Conservation (phyloP, 2,888 invertebrate species). For the Nebria brevicollis region DNA sequence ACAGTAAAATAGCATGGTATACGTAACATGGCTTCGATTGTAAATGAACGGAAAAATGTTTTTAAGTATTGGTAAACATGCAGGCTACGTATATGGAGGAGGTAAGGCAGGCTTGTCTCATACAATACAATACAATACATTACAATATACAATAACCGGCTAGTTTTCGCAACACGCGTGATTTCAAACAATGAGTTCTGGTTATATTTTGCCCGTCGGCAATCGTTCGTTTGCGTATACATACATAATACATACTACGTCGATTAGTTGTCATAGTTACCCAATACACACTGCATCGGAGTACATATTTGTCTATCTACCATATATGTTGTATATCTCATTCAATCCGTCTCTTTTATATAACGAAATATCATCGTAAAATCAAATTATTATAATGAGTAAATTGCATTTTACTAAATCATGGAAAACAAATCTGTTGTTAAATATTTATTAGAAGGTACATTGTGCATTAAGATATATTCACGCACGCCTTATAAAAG, state of each 20-base stretch:
- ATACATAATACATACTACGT: background rate
- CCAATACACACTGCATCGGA: too few species aligned
- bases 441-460: background rate
- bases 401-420: background rate
- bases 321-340: too few species aligned
- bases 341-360: too few species aligned
- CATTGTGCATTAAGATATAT: background rate
- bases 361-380: too few species aligned
- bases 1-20: background rate
- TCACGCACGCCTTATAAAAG: background rate
- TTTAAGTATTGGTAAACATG: background rate
- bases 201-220: background rate
- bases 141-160: background rate
- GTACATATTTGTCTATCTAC: too few species aligned
- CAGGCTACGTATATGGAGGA: background rate
- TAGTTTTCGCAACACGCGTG: background rate
- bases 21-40: background rate
- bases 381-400: too few species aligned
- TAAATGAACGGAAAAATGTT: background rate
- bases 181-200: background rate
- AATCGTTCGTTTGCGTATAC: background rate
- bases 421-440: background rate
- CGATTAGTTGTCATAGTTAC: too few species aligned
- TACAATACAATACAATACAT: background rate
- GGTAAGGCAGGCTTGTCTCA: background rate